Evolutionary conservation across 2,888 invertebrate genomes (phyloP).

Genomic region (Microplitis manilae): DNA sequence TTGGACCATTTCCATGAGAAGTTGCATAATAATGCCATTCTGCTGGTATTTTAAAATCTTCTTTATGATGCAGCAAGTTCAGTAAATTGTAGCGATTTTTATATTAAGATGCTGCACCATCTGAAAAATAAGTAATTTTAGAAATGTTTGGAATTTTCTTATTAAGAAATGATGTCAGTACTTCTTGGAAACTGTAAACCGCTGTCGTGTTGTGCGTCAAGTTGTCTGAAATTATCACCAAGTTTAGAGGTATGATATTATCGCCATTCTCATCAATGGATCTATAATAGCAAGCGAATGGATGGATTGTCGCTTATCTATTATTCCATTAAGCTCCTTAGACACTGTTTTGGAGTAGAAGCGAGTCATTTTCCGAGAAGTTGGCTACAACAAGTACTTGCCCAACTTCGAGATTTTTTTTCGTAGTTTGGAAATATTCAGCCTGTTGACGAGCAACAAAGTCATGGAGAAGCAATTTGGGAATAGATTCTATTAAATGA

Average conservation of each 20-base stretch:
- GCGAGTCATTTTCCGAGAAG: no score
- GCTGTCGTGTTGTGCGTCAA: background rate
- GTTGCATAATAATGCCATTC: no score
- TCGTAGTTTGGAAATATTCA: background rate
- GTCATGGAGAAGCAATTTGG: no score
- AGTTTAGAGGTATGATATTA: no score
- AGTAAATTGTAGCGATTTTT: constrained; percentile 25
- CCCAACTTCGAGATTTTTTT: no score
- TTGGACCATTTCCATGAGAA: constrained; percentile 34
- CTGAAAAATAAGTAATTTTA: constrained; percentile 41
- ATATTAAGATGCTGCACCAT: constrained; percentile 42
- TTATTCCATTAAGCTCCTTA: constrained; percentile 42
- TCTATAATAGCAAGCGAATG: constrained; percentile 10
- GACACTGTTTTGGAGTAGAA: no score
- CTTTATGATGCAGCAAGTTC: constrained; percentile 27
- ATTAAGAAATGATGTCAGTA: constrained; percentile 34
- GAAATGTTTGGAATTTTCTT: constrained; percentile 27
- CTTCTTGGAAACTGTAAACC: constrained; percentile 39
- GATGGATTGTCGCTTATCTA: constrained; percentile 47
- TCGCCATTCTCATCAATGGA: no score
- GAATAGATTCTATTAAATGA: no score
- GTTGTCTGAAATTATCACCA: no score
- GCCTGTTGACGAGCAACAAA: no score
- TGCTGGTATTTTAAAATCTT: no score
- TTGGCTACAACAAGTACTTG: no score